phyloP scores from a whole-genome alignment of 2,113 vertebrate genomes.

The Burhinus oedicnemus region DNA sequence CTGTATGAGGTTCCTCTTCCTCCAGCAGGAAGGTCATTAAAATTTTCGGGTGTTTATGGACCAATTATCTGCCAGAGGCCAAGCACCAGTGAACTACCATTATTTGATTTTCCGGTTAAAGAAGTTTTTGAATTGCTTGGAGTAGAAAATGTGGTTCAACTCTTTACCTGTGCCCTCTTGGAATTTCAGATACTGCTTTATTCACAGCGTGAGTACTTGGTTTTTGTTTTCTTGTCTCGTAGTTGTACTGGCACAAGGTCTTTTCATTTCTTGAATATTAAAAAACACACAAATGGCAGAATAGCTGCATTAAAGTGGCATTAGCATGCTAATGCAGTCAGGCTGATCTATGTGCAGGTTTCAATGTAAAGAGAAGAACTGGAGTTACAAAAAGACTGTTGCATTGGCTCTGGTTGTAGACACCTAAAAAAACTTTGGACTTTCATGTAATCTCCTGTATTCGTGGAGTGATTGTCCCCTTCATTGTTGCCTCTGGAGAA shows the following conservation, averaged over 20 bases:
- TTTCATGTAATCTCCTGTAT: not conserved
- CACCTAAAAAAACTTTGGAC: not conserved
- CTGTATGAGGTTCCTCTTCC: constrained; percentile 97
- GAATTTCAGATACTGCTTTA: constrained; percentile 99
- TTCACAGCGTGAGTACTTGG: constrained; percentile 92
- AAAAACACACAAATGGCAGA: not conserved
- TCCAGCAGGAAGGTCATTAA: constrained; percentile 91
- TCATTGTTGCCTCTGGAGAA: not conserved
- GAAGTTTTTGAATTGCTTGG: constrained; percentile 95
- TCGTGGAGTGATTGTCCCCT: not conserved
- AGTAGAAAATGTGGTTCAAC: constrained; percentile 94
- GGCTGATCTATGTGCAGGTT: not conserved
- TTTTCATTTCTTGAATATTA: not conserved
- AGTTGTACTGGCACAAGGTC: not conserved
- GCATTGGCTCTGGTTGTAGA: not conserved
- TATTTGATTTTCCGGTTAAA: constrained; percentile 92
- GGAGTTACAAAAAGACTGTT: not conserved
- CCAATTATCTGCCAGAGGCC: constrained; percentile 96
- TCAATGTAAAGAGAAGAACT: not conserved
- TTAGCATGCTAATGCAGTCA: not conserved
- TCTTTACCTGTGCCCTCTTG: constrained; percentile 96
- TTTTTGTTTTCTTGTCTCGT: not conserved
- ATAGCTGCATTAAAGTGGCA: not conserved
- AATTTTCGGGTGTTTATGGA: constrained; percentile 95
- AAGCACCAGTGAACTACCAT: constrained; percentile 90